Percentiles rank a stretch among this genome's conserved stretches.
These are phyloP conservation scores for Mellivora capensis DNA, from an alignment of 2,113 vertebrate species.

Conservation along the genomic window DNA sequence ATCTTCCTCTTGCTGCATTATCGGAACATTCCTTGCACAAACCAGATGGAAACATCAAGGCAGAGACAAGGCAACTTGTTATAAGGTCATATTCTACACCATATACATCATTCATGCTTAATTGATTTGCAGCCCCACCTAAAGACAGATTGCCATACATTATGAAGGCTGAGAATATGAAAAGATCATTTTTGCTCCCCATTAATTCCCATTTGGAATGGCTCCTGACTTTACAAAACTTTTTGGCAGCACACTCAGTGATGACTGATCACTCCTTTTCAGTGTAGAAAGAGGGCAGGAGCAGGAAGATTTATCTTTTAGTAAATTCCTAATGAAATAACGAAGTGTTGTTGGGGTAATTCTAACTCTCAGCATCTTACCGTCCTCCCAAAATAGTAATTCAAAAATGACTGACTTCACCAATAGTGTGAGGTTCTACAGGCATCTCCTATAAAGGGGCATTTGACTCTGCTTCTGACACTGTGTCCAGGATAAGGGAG, in stretches of 20 bases:
- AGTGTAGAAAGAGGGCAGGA: slow-evolving; percentile 70
- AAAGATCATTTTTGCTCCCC: slow-evolving; percentile 79
- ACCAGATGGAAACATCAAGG: slow-evolving; percentile 82
- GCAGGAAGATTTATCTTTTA: slow-evolving; percentile 68
- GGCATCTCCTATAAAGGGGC: neutral
- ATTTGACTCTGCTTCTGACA: neutral
- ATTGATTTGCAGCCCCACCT: slow-evolving; percentile 77
- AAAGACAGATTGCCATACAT: slow-evolving; percentile 75
- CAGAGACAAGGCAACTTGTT: slow-evolving; percentile 79
- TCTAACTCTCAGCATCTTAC: neutral
- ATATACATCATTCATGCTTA: slow-evolving; percentile 81
- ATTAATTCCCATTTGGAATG: slow-evolving; percentile 81
- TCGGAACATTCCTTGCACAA: slow-evolving; percentile 71
- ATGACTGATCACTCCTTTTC: slow-evolving; percentile 77
- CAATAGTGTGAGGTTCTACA: neutral
- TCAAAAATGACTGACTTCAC: neutral
- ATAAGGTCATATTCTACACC: slow-evolving; percentile 78
- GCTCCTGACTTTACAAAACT: slow-evolving; percentile 76
- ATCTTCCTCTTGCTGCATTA: slow-evolving; percentile 67
- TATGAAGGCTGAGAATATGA: slow-evolving; percentile 76
- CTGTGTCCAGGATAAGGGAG: neutral
- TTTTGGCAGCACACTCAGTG: slow-evolving; percentile 74
- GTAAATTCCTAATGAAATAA: slow-evolving; percentile 66
- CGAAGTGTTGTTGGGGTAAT: slow-evolving; percentile 49
- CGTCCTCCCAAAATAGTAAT: neutral